Conservation (phyloP, 2,797 vertebrate species). For the Muscicapa comitata region DNA sequence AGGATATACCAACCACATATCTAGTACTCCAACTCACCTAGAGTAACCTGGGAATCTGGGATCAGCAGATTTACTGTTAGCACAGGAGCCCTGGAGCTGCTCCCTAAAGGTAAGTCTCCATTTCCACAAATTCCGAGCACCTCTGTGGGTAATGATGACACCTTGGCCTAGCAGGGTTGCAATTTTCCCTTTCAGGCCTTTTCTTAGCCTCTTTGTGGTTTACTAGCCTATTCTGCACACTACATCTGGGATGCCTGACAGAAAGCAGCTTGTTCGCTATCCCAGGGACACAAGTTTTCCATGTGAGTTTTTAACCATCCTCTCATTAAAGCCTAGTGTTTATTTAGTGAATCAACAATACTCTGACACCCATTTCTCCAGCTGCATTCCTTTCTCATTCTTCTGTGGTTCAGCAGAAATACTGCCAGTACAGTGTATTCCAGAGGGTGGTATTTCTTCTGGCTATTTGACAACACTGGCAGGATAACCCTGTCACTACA, state of each 20-base stretch:
- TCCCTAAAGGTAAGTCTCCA: background rate
- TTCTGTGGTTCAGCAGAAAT: background rate
- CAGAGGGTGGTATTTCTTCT: background rate
- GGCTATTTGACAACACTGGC: background rate
- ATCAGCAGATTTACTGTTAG: background rate
- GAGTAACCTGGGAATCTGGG: background rate
- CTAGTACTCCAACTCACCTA: background rate
- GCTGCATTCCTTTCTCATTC: slow-evolving; percentile 6
- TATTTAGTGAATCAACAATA: background rate
- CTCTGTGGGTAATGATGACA: background rate
- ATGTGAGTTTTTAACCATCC: background rate
- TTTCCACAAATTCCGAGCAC: background rate
- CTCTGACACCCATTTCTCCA: background rate
- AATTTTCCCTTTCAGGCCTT: background rate
- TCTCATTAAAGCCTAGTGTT: background rate
- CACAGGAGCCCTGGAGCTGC: background rate
- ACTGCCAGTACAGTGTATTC: background rate
- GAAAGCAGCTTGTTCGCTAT: background rate
- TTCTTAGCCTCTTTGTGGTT: background rate
- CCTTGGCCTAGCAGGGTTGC: background rate
- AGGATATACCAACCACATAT: fast-evolving
- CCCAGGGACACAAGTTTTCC: fast-evolving
- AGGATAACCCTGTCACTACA: background rate
- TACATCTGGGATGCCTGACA: background rate
- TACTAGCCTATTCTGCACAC: background rate